phyloP scores from a whole-genome alignment of 2,888 invertebrate species.

The Tenthredo notha region DNA sequence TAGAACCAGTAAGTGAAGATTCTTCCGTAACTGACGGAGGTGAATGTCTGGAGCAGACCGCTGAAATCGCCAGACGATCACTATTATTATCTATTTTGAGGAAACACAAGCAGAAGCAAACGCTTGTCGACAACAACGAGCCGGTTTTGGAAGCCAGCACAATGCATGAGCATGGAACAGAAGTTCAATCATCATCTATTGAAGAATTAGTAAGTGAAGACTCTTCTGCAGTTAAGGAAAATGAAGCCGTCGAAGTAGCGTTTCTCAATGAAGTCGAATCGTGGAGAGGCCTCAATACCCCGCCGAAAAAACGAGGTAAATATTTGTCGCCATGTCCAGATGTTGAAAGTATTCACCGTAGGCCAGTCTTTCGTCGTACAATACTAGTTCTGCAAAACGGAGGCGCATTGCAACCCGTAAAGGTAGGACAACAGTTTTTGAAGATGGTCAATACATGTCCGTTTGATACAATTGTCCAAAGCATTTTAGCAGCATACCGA shows the following conservation, averaged over 20 bases:
- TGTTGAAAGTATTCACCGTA: constrained; percentile 4
- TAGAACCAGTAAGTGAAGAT: background rate
- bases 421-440: background rate
- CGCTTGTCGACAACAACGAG: background rate
- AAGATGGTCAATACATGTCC: constrained; percentile 1
- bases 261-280: constrained; percentile 16
- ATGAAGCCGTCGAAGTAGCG: background rate
- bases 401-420: constrained; percentile 10
- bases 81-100: background rate
- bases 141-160: background rate
- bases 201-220: background rate
- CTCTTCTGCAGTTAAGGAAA: background rate
- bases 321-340: constrained; percentile 23
- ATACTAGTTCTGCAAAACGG: constrained; percentile 24
- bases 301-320: constrained; percentile 27
- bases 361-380: background rate
- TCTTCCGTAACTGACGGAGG: background rate
- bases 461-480: constrained; percentile 10
- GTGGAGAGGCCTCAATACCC: background rate
- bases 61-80: background rate
- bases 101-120: background rate
- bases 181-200: background rate
- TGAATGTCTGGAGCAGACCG: background rate
- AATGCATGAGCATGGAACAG: background rate
- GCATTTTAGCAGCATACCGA: constrained; percentile 16